Evolutionary conservation across 2,113 vertebrate species (phyloP).

Genomic region (Noturus placidus): DNA sequence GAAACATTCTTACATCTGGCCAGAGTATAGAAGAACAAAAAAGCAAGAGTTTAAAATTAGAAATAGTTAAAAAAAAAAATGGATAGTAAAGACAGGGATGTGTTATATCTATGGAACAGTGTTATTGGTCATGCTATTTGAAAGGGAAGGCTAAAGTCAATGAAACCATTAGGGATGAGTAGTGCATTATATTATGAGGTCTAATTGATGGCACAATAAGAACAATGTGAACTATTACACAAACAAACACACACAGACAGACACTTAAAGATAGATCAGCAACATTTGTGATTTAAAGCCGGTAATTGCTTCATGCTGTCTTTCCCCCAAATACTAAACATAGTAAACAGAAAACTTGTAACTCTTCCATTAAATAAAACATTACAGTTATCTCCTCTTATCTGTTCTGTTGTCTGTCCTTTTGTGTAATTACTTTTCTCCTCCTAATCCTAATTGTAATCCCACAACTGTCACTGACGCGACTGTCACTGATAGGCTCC

Average conservation of each 20-base stretch:
- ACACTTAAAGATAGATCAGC: not conserved
- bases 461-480: not conserved
- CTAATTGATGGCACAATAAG: not conserved
- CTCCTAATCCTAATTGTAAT: not conserved
- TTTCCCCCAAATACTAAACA: not conserved
- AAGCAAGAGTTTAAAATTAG: not conserved
- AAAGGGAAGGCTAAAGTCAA: not conserved
- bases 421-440: not conserved
- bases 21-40: not conserved
- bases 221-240: not conserved
- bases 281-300: not conserved
- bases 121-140: not conserved
- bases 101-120: not conserved
- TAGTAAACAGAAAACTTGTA: not conserved
- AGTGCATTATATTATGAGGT: not conserved
- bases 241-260: not conserved
- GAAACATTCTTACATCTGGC: not conserved
- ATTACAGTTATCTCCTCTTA: not conserved
- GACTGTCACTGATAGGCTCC: not conserved
- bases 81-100: not conserved
- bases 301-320: not conserved
- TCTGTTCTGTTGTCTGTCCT: not conserved
- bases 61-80: not conserved
- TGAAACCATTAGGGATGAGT: not conserved
- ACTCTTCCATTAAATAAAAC: not conserved